Conservation (phyloP, 2,888 invertebrate species). For the Eledone cirrhosa region DNA sequence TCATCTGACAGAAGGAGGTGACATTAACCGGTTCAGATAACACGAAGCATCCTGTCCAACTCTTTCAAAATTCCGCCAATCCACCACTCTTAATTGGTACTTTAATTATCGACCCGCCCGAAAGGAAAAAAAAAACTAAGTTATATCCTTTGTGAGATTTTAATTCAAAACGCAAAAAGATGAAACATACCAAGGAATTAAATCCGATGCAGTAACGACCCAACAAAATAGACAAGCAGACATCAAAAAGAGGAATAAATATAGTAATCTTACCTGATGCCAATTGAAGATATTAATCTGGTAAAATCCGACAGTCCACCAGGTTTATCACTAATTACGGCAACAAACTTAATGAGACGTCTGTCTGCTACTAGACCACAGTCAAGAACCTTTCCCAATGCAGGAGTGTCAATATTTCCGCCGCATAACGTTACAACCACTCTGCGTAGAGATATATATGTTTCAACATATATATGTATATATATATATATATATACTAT, state of each 20-base stretch:
- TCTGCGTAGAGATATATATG: constrained; percentile 68
- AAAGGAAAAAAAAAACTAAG: no score
- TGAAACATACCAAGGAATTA: neutral
- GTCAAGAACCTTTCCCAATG: constrained; percentile 86
- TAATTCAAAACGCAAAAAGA: neutral
- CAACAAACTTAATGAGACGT: constrained; percentile 73
- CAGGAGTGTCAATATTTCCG: constrained; percentile 92
- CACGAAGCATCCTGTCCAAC: no score
- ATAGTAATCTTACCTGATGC: constrained; percentile 71
- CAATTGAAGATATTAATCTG: constrained; percentile 77
- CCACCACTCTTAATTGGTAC: no score
- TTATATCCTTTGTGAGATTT: neutral
- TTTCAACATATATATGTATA: no score
- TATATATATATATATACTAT: no score
- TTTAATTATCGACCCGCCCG: no score
- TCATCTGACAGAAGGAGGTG: no score
- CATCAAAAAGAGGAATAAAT: neutral
- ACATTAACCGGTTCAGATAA: no score
- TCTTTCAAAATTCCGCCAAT: no score
- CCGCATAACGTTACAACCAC: constrained; percentile 83
- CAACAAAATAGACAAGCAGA: neutral
- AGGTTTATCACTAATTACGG: constrained; percentile 80
- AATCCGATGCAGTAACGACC: neutral
- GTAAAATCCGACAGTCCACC: constrained; percentile 89
- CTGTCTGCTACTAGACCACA: constrained; percentile 88